A percentile compares a stretch with the other conserved stretches of the same genome.
phyloP scores from a whole-genome alignment of 2,888 invertebrate species.

The Fabriciana adippe region DNA sequence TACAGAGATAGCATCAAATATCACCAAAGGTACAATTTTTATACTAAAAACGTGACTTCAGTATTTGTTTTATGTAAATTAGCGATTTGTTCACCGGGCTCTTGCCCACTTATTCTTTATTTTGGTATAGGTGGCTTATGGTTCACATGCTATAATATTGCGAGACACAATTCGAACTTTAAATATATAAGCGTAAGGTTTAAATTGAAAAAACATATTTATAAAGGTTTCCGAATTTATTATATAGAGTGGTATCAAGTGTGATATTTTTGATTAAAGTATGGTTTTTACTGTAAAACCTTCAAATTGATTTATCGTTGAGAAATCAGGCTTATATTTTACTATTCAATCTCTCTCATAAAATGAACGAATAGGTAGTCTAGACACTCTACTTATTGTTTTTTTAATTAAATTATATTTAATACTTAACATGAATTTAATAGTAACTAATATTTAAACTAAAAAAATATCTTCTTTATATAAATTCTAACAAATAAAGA shows the following conservation, averaged over 20 bases:
- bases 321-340: too few relatives aligned
- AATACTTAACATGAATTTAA: too few relatives aligned
- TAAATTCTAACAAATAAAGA: too few relatives aligned
- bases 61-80: conserved; percentile 83
- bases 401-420: too few relatives aligned
- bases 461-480: too few relatives aligned
- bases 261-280: background rate
- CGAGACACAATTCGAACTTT: conserved; percentile 22
- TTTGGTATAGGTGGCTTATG: conserved; percentile 39
- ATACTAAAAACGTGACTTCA: conserved; percentile 78
- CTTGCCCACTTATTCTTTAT: conserved; percentile 59
- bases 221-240: background rate
- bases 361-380: too few relatives aligned
- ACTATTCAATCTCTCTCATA: too few relatives aligned
- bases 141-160: conserved; percentile 6
- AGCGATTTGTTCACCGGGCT: conserved; percentile 71
- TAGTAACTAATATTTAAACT: too few relatives aligned
- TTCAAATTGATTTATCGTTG: too few relatives aligned
- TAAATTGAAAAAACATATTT: conserved; percentile 43
- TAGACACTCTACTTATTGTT: too few relatives aligned
- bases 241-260: conserved; percentile 8
- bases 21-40: conserved; percentile 70
- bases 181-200: background rate
- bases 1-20: conserved; percentile 37
- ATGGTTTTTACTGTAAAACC: too few relatives aligned